Conservation (phyloP, 1,140 invertebrate genomes). For the Diprion similis region DNA sequence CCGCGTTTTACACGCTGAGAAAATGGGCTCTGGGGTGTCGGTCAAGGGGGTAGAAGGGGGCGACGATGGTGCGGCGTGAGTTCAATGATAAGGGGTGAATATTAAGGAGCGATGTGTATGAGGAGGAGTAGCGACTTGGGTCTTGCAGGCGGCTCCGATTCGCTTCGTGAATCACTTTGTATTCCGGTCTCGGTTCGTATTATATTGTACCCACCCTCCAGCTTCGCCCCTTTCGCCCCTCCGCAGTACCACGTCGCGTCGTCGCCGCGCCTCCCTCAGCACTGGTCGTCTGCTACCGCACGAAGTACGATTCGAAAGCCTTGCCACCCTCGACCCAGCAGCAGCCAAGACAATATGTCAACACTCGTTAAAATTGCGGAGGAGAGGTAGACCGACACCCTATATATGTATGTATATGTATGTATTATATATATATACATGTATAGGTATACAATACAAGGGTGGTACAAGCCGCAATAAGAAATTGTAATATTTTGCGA, state of each 20-base stretch:
- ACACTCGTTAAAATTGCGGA: slow-evolving; percentile 6
- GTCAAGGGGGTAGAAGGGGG: background rate
- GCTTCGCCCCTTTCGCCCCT: no score
- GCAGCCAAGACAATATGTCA: background rate
- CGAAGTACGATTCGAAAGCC: background rate
- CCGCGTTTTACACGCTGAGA: no score
- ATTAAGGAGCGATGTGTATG: slow-evolving; percentile 14
- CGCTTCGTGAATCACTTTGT: slow-evolving; percentile 9
- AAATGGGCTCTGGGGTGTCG: background rate
- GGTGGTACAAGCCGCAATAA: no score
- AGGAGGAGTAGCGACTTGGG: background rate
- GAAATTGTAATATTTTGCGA: no score
- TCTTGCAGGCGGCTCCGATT: background rate
- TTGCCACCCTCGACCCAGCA: background rate
- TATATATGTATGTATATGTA: background rate
- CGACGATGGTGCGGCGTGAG: background rate
- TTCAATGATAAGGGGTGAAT: slow-evolving; percentile 13
- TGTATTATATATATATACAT: no score
- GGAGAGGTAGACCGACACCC: background rate
- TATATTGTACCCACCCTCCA: background rate
- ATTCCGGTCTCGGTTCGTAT: slow-evolving; percentile 15
- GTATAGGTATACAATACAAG: no score
- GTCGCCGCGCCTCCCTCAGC: no score
- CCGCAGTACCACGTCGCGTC: no score
- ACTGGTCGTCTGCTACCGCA: background rate